Base-by-base conservation (phyloP, 2,888 invertebrate species). In the Gryllus longicercus region DNA sequence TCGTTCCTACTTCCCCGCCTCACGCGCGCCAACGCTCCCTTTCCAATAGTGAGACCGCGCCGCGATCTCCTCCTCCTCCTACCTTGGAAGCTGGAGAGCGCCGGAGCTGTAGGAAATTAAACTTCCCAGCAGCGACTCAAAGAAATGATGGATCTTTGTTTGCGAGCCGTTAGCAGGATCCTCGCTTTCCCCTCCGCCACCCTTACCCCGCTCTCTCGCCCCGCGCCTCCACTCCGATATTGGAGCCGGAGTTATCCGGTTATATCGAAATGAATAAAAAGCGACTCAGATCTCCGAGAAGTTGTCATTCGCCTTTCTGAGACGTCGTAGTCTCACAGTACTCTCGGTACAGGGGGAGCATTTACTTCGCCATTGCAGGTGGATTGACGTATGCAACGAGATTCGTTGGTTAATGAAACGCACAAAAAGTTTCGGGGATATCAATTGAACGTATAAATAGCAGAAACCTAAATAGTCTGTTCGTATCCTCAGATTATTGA, bases 121-220 rank as follows among this genome's bases (percentile, higher is more conserved):
- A 63, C 63, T 63, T 63, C 63, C 16, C 63, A 63, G 63, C 63
- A 63, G 63, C 63, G 63, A 63, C 63, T 63, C 63, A 63, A 63
- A 63, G 63, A 63, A 63, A 63, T 63, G 63, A 63, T 63, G 63
- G 63, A 63, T 63, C 63, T 63, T 63, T 63, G 63, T 63, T 63
- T 63, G 63, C 63, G 63, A 18, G 63, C 63, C 63, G 63, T 63
- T 63, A 63, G 63, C 63, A 10, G 63, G 16, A 11, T 11, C 63
- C 14, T 14, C 63, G n/a, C 16, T 63, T 63, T 14, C 4, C 14
- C 16, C 16, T n/a, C n/a, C 16, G 14, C 63, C 8, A 10, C 63
- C n/a, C 63, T n/a, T 63, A 11, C 8, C 63, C 5, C 63, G 8
- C 16, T 14, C 14, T 63, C 16, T 18, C 14, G n/a, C 63, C 63